Evolutionary conservation across 2,113 vertebrate species (phyloP), one percentile per base, ranked within the genome.

Genomic region (Phylloscopus trochiloides): DNA sequence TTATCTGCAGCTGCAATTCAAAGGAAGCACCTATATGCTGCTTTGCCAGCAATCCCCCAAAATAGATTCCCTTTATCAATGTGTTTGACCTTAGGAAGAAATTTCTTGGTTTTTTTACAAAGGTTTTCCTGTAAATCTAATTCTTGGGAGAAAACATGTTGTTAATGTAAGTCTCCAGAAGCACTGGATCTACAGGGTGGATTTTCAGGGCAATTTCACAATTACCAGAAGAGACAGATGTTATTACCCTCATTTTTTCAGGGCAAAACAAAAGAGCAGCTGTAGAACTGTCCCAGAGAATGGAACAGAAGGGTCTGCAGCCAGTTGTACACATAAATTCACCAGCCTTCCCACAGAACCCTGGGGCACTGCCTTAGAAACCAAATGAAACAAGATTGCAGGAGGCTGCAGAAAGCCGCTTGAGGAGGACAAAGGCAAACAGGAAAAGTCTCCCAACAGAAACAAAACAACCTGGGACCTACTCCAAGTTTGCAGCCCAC

Each of bases 1-100:
- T 81, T 93, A 72, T 85, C 40, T 82, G 65, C 88, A 91, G 77
- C 68, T 95, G 74, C 80, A 87, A 72, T 81, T 82, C 62, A 95
- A 62, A 92, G 38, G 48, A 78, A 67, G 31, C 40, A 94, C 57
- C 87, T 93, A 63, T 25, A 65, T 26, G 36, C 52, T 82, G 28
- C 22, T 19, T 48, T 67, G 72, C 38, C 43, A 74, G 42, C 1
- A 2, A 55, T 29, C 18, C 26, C 51, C 38, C 43, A 51, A 89
- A 92, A 70, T n/a, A 86, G 38, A 74, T 77, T 80, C 29, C 38
- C 43, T 75, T 87, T 81, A 51, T 71, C n/a, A 6, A 77, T 63
- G 40, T 55, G 17, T 85, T 85, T 92, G 34, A 87, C 45, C 43
- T 75, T 45, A 74, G 31, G 38, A 77, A 67, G 48, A 55, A 92